phyloP scores from a whole-genome alignment of 2,113 vertebrate genomes.

The Cervus canadensis region DNA sequence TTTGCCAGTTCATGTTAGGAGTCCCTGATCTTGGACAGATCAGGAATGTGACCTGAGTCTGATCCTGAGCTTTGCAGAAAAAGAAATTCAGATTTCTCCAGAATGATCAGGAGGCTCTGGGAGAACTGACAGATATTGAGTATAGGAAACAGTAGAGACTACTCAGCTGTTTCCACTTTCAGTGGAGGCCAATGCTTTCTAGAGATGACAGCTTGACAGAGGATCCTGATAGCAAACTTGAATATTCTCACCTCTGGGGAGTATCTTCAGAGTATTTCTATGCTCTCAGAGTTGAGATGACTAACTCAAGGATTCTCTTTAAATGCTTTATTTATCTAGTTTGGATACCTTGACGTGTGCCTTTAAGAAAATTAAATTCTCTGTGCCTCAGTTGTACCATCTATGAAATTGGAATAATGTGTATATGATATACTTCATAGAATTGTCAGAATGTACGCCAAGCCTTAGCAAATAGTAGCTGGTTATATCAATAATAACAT shows the following conservation, averaged over 20 bases:
- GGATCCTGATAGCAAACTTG: neutral
- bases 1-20: neutral
- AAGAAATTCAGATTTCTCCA: neutral
- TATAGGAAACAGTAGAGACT: neutral
- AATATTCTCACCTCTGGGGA: neutral
- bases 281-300: neutral
- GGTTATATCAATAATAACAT: neutral
- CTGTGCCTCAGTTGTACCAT: neutral
- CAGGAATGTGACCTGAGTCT: neutral
- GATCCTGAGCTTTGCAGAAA: neutral
- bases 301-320: neutral
- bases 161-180: neutral
- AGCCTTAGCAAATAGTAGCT: neutral
- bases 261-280: neutral
- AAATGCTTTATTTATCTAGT: neutral
- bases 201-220: neutral
- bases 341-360: neutral
- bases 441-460: neutral
- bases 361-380: neutral
- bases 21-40: neutral
- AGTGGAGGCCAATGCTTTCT: neutral
- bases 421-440: neutral
- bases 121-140: neutral
- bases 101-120: neutral
- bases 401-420: neutral